A percentile compares a stretch with the other conserved stretches of the same genome.
These are phyloP conservation scores for Scolopax mira DNA, from an alignment of 2,113 vertebrate species.

Conservation along the genomic window DNA sequence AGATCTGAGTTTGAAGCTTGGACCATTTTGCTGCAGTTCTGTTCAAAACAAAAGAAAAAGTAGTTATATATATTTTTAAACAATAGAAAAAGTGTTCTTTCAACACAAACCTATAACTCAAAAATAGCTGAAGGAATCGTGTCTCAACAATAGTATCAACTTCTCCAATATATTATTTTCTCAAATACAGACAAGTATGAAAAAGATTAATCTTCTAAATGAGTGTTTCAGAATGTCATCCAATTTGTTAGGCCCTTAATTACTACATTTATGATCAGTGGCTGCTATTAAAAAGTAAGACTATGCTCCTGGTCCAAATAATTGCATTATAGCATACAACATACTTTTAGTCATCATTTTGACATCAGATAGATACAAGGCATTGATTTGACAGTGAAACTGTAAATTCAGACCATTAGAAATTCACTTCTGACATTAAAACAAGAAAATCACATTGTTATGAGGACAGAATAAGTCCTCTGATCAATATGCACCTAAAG, in stretches of 20 bases:
- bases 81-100: neutral
- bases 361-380: constrained; percentile 3
- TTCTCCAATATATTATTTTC: neutral
- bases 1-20: constrained; percentile 8
- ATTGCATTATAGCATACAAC: neutral
- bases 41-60: neutral
- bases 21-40: neutral
- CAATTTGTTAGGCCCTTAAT: neutral
- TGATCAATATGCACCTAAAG: neutral
- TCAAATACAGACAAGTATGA: neutral
- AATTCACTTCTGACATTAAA: constrained; percentile 25
- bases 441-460: neutral
- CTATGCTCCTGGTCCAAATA: neutral
- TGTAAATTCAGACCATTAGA: neutral
- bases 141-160: neutral
- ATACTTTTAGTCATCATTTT: constrained; percentile 16
- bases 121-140: neutral
- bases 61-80: neutral
- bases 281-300: neutral
- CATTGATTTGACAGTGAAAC: constrained; percentile 34
- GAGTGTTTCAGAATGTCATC: neutral
- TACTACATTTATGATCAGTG: neutral
- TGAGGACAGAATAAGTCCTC: neutral
- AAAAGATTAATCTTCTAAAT: neutral
- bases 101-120: neutral